Conservation (phyloP, 2,888 invertebrate species). For the Hesperia comma region DNA sequence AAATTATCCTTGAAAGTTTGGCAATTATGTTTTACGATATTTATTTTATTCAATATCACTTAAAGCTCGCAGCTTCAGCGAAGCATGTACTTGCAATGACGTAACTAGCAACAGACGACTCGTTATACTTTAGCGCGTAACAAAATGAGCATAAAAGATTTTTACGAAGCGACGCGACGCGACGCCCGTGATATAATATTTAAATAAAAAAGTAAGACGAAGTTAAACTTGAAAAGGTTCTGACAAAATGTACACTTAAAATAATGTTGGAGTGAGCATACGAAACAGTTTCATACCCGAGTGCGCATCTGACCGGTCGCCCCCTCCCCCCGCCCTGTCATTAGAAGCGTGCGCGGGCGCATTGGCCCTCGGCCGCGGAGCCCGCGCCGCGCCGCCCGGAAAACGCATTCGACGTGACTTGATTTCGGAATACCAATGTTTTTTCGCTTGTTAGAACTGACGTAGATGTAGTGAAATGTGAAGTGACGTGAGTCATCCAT, state of each 20-base stretch:
- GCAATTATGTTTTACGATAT: background rate
- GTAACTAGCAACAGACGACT: background rate
- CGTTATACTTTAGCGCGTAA: background rate
- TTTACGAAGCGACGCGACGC: background rate
- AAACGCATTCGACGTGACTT: slow-evolving; percentile 64
- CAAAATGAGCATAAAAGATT: background rate
- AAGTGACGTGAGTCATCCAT: background rate
- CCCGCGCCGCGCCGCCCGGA: slow-evolving; percentile 59
- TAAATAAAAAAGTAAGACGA: background rate
- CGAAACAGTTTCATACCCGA: slow-evolving; percentile 58
- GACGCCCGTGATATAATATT: background rate
- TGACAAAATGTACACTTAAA: background rate
- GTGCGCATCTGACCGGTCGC: slow-evolving; percentile 65
- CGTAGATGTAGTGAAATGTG: background rate
- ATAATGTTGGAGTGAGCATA: slow-evolving; percentile 15
- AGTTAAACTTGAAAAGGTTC: too few species aligned
- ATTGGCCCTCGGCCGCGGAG: slow-evolving; percentile 73
- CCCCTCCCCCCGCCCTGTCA: slow-evolving; percentile 62
- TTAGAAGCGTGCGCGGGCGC: slow-evolving; percentile 80
- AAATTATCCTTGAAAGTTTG: background rate
- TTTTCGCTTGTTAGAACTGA: slow-evolving; percentile 4
- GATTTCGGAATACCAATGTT: slow-evolving; percentile 43
- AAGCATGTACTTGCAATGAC: background rate
- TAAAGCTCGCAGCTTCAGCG: slow-evolving; percentile 1
- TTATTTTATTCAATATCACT: background rate